Percentiles rank a stretch among this genome's conserved stretches.
Evolutionary conservation across 2,888 invertebrate species (phyloP).

Genomic region (Drosophila paracracens): DNA sequence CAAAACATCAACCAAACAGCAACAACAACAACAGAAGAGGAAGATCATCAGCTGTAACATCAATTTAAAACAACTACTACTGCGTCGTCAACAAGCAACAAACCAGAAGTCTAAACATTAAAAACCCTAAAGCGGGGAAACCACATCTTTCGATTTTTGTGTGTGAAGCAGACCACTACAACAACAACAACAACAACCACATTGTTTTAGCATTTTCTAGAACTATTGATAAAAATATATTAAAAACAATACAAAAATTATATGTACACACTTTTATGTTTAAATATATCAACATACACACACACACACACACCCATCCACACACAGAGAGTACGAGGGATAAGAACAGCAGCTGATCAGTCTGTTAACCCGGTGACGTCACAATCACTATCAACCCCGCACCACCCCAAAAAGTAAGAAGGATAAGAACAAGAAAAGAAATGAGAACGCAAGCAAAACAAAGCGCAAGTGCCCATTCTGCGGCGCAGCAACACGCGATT

Average conservation of each 20-base stretch:
- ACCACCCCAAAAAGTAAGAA: neutral
- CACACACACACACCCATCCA: slow-evolving; percentile 7
- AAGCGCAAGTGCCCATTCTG: slow-evolving; percentile 1
- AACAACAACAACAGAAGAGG: slow-evolving; percentile 16
- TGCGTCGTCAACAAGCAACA: slow-evolving; percentile 79
- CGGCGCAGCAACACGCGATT: slow-evolving; percentile 14
- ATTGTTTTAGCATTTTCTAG: slow-evolving; percentile 84
- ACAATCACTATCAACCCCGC: slow-evolving; percentile 6
- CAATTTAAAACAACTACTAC: slow-evolving; percentile 56
- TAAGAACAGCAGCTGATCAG: slow-evolving; percentile 36
- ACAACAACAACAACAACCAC: slow-evolving; percentile 55
- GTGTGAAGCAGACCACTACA: slow-evolving; percentile 41
- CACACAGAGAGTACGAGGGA: slow-evolving; percentile 38
- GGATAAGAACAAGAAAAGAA: slow-evolving; percentile 13
- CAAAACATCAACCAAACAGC: slow-evolving; percentile 26
- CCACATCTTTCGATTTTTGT: slow-evolving; percentile 56
- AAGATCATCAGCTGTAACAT: slow-evolving; percentile 54
- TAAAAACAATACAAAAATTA: slow-evolving; percentile 71
- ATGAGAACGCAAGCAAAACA: slow-evolving; percentile 4
- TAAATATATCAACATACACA: slow-evolving; percentile 58
- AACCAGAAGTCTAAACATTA: slow-evolving; percentile 58
- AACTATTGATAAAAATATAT: slow-evolving; percentile 83
- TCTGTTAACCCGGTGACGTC: slow-evolving; percentile 18
- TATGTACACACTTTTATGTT: slow-evolving; percentile 76
- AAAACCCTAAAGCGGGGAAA: slow-evolving; percentile 56